Conservation (phyloP, 2,113 vertebrate genomes). For the Python bivittatus region DNA sequence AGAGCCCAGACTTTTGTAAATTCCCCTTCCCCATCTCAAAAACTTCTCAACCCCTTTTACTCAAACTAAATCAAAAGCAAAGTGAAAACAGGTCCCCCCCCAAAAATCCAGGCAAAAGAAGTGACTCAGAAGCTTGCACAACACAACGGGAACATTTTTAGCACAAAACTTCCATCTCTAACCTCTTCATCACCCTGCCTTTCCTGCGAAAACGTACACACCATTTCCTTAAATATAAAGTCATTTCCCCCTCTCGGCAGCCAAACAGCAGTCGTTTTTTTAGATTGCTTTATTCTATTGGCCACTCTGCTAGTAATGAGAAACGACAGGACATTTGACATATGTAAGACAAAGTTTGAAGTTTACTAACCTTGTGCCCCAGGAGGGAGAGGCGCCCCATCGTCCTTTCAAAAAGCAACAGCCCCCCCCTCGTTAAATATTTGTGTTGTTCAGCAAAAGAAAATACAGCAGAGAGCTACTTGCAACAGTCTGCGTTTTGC, state of each 20-base stretch:
- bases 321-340: not conserved
- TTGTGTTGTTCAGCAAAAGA: constrained; percentile 16
- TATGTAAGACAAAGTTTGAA: not conserved
- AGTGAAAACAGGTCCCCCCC: accelerated
- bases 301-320: constrained; percentile 5
- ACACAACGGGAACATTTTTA: not conserved
- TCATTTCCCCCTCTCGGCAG: not conserved
- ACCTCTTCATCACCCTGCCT: not conserved
- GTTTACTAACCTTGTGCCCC: constrained; percentile 73
- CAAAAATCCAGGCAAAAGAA: accelerated
- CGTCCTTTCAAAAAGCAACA: not conserved
- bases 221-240: not conserved
- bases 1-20: not conserved
- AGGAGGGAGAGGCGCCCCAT: constrained; percentile 53
- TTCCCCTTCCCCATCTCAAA: not conserved
- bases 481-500: not conserved
- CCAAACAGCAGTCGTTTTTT: not conserved
- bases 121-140: not conserved
- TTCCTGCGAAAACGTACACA: not conserved
- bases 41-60: accelerated
- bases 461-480: not conserved
- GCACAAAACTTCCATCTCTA: not conserved
- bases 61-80: not conserved
- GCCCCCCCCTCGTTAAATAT: not conserved
- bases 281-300: not conserved